Evolutionary conservation across 2,888 invertebrate genomes (phyloP).

Genomic region (Syritta pipiens): DNA sequence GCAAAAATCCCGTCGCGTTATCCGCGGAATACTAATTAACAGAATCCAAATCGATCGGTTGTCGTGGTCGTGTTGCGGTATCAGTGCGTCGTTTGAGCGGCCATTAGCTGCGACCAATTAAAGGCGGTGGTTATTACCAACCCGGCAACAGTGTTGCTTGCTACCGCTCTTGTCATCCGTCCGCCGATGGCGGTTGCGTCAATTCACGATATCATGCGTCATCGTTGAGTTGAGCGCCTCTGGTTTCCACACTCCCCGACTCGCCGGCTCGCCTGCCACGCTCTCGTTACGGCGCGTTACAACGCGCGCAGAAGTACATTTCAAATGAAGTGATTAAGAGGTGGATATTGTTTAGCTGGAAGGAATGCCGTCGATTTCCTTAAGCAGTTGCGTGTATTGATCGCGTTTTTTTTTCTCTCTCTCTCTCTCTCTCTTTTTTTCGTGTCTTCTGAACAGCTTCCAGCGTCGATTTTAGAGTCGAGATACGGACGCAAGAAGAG

Average conservation of each 20-base stretch:
- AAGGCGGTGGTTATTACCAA: conserved; percentile 53
- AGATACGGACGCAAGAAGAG: conserved; percentile 10
- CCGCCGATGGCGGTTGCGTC: conserved; percentile 39
- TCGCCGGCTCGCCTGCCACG: conserved; percentile 20
- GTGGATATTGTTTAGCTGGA: conserved; percentile 65
- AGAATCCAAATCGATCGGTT: conserved; percentile 39
- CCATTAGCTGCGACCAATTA: conserved; percentile 55
- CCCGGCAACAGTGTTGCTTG: conserved; percentile 16
- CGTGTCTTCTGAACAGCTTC: not conserved
- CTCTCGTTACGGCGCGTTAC: conserved; percentile 20
- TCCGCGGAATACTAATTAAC: conserved; percentile 59
- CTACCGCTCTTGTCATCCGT: conserved; percentile 19
- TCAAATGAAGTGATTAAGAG: conserved; percentile 77
- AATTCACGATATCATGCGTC: conserved; percentile 53
- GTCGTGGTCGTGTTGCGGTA: not conserved
- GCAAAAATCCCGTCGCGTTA: not conserved
- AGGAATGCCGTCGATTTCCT: conserved; percentile 63
- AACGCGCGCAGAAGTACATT: conserved; percentile 70
- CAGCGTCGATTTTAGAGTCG: conserved; percentile 16
- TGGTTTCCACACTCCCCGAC: not conserved
- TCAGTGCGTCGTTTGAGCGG: conserved; percentile 60
- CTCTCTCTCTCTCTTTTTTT: conserved; percentile 1
- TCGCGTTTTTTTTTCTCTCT: conserved; percentile 3
- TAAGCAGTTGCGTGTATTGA: conserved; percentile 46
- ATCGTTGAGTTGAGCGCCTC: conserved; percentile 32